These are phyloP conservation scores for Nephrotoma flavescens DNA, from an alignment of 2,888 invertebrate species.

Conservation along the genomic window DNA sequence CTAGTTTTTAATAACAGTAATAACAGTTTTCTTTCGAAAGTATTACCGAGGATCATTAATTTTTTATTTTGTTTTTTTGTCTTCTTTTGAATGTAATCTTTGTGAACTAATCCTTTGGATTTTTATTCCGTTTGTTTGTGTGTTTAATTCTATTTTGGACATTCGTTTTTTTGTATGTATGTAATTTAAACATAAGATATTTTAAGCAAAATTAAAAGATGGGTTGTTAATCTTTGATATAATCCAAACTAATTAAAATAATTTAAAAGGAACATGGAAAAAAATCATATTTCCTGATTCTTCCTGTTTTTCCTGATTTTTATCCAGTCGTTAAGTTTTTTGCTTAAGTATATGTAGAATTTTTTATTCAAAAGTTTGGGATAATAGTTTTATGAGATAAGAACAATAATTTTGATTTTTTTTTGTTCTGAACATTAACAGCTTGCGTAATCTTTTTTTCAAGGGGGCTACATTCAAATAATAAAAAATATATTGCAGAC, in stretches of 20 bases:
- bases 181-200: background rate
- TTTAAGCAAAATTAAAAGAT: background rate
- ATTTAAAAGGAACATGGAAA: background rate
- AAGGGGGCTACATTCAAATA: too few relatives aligned
- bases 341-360: background rate
- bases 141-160: background rate
- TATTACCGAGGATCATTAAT: constrained; percentile 6
- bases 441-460: background rate
- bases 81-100: background rate
- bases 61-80: background rate
- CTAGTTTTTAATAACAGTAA: constrained; percentile 5
- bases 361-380: background rate
- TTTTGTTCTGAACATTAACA: background rate
- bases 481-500: too few relatives aligned
- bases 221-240: constrained; percentile 3
- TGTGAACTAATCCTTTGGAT: constrained; percentile 2
- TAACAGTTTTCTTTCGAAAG: constrained; percentile 3
- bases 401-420: background rate
- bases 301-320: background rate
- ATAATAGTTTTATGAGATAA: background rate
- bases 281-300: constrained; percentile 1
- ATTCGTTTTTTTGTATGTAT: background rate
- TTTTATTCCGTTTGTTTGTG: background rate
- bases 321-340: background rate
- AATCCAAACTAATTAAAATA: constrained; percentile 4